phyloP scores from a whole-genome alignment of 2,113 vertebrate genomes.

The Leptocoma aspasia region DNA sequence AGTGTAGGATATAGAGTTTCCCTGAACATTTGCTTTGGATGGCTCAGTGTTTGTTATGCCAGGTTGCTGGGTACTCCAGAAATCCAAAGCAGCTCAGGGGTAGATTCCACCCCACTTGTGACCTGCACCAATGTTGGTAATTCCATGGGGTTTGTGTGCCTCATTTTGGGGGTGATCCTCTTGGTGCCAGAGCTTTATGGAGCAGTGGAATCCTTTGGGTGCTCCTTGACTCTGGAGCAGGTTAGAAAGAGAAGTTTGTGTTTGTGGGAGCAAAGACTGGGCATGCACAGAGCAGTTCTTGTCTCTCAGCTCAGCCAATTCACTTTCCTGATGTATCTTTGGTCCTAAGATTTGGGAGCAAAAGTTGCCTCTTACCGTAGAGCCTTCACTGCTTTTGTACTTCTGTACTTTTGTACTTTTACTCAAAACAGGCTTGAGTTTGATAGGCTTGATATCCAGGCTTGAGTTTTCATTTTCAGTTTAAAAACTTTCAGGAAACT shows the following conservation, averaged over 20 bases:
- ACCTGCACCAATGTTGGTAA: fast-evolving
- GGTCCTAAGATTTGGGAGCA: not conserved
- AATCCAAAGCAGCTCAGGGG: not conserved
- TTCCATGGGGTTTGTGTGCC: not conserved
- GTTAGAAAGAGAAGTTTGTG: not conserved
- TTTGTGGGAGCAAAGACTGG: not conserved
- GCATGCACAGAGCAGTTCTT: not conserved
- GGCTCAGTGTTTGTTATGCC: slow-evolving; percentile 9
- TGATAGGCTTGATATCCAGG: not conserved
- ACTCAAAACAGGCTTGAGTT: not conserved
- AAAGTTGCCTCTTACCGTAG: not conserved
- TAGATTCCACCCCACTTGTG: not conserved
- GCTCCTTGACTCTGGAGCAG: not conserved
- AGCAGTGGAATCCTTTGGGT: not conserved
- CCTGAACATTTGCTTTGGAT: not conserved
- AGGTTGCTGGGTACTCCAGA: slow-evolving; percentile 27
- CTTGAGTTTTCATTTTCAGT: not conserved
- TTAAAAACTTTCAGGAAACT: not conserved
- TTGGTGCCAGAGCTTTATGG: not conserved
- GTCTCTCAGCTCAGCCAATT: not conserved
- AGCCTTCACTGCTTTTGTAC: not conserved
- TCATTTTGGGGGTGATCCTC: not conserved
- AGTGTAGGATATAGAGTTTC: not conserved
- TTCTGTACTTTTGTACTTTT: not conserved
- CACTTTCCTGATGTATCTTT: not conserved